These are phyloP conservation scores for Microplitis deprimator DNA, from an alignment of 2,888 invertebrate species.

Conservation along the genomic window DNA sequence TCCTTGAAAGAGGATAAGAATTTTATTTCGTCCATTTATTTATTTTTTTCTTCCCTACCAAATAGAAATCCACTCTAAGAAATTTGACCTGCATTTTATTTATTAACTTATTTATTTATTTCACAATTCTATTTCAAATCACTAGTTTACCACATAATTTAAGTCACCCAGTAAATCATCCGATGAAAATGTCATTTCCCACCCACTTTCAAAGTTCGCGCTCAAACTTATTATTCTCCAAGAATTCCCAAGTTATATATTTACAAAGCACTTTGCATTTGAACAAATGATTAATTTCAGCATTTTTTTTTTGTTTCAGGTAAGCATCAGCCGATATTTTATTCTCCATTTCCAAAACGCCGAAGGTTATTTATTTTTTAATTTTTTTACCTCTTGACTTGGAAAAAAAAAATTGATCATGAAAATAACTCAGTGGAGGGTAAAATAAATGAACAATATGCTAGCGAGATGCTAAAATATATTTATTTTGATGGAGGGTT, in stretches of 20 bases:
- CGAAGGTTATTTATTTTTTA: too few relatives aligned
- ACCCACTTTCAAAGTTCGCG: too few relatives aligned
- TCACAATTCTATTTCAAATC: not conserved
- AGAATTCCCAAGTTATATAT: too few relatives aligned
- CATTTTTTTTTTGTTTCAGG: constrained; percentile 49
- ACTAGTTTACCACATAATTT: too few relatives aligned
- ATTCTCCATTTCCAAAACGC: too few relatives aligned
- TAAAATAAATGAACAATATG: not conserved
- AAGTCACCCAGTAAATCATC: not conserved
- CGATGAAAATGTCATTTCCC: too few relatives aligned
- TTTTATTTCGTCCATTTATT: not conserved
- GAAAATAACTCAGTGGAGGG: not conserved
- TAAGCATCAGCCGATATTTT: constrained; percentile 47
- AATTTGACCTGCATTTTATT: constrained; percentile 25
- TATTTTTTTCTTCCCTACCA: not conserved
- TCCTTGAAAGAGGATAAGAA: constrained; percentile 11
- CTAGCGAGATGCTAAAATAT: not conserved
- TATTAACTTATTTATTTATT: not conserved
- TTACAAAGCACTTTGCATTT: not conserved
- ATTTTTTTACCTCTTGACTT: too few relatives aligned
- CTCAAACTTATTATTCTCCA: too few relatives aligned
- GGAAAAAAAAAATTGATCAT: not conserved
- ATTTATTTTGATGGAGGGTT: not conserved
- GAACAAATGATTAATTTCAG: constrained; percentile 46
- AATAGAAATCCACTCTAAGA: constrained; percentile 27